Base-by-base conservation (phyloP, 1,140 invertebrate genomes). In the Coptotermes formosanus region DNA sequence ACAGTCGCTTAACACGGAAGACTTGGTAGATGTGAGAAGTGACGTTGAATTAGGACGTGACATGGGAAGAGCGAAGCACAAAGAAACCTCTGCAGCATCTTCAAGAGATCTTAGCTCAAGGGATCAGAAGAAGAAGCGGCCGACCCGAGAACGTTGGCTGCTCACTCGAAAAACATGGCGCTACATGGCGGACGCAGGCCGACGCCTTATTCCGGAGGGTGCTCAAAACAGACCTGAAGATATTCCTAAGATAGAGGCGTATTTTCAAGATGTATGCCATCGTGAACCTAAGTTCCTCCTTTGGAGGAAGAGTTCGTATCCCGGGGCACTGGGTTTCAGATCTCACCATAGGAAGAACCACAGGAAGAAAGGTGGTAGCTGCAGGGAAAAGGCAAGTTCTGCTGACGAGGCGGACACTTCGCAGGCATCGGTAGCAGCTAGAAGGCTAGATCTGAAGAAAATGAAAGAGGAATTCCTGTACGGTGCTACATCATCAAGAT, bases 101-200 rank as follows among this genome's bases (percentile, higher is more conserved):
- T 43, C 32, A 16, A 55, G 43, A 43, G 48, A 52, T 1, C 16
- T 14, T 23, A 30, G 45, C 25, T 64, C 45, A 21, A 55, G 48
- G 59, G 82, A 84, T 83, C 82, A 43, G 81, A 82, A 83, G 16
- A 45, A 52, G 23, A 86, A 86, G 85, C n/a, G 81, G 23, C 85
- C 85, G 0, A 75, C 23, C n/a, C 38, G 81, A 86, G 95, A 97
- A 90, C 93, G 96, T 91, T 97, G 96, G 96, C 91, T 97, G 52
- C 92, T 97, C 38, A 97, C 96, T 11, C 92, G 96, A 45, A 97
- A 97, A 91, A 97, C 96, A 32, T 97, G 96, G 96, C 92, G 96
- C 86, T 97, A 97, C 90, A 97, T 97, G 96, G 94, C 96, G 0
- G 96, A 97, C 88, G 96, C 96, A 21, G 96, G 96, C n/a, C 93